Evolutionary conservation across 2,888 invertebrate genomes (phyloP).

Genomic region (Cerastis leucographa): DNA sequence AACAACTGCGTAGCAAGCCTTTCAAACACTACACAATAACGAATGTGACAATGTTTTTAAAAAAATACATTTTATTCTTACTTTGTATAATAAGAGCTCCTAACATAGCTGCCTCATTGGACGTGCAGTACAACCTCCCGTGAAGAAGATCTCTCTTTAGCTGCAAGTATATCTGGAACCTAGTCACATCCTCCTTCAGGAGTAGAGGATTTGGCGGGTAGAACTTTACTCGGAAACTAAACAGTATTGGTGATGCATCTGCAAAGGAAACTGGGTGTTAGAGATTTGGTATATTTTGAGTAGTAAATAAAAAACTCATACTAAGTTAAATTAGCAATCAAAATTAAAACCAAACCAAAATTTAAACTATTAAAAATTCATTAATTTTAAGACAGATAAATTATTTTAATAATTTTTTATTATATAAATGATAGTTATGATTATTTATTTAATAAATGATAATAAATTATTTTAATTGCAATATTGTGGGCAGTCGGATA

Average conservation of each 20-base stretch:
- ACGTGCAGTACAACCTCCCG: conserved; percentile 97
- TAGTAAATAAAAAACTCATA: not conserved
- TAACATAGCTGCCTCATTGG: conserved; percentile 96
- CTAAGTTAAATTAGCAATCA: not conserved
- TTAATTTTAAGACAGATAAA: too few species aligned
- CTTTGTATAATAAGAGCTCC: conserved; percentile 98
- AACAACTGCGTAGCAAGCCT: not conserved
- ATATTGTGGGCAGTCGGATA: not conserved
- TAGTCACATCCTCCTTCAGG: conserved; percentile 97
- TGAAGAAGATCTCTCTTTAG: conserved; percentile 98
- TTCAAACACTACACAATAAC: not conserved
- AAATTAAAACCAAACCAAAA: not conserved
- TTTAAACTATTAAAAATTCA: too few species aligned
- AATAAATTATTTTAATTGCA: not conserved
- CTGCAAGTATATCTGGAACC: conserved; percentile 98
- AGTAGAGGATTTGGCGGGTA: conserved; percentile 98
- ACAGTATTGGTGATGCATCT: conserved; percentile 97
- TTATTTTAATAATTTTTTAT: too few species aligned
- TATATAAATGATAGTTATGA: too few species aligned
- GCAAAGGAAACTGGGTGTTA: conserved; percentile 71
- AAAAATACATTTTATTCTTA: conserved; percentile 84
- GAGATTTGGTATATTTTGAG: not conserved
- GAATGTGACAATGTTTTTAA: not conserved
- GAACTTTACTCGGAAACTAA: conserved; percentile 99
- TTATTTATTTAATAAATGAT: too few species aligned